These are phyloP conservation scores for Phainopepla nitens DNA, from an alignment of 2,113 vertebrate genomes.

Conservation along the genomic window DNA sequence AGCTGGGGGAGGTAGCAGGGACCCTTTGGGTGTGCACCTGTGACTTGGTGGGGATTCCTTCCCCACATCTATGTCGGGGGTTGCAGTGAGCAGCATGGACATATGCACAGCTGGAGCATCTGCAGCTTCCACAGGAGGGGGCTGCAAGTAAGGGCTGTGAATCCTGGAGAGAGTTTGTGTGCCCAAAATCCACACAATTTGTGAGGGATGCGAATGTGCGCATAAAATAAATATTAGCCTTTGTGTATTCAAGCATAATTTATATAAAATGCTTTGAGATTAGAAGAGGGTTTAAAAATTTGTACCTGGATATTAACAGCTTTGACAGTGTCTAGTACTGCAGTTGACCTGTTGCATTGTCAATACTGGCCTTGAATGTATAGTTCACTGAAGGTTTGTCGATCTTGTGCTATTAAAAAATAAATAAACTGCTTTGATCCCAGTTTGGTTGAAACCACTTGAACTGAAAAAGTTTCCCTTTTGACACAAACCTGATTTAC, in stretches of 20 bases:
- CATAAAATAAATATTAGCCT: not conserved
- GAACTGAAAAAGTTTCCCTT: not conserved
- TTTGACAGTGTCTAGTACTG: not conserved
- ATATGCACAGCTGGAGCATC: not conserved
- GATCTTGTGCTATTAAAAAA: not conserved
- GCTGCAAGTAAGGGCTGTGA: not conserved
- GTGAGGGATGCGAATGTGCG: not conserved
- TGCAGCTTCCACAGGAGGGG: not conserved
- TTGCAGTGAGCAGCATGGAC: not conserved
- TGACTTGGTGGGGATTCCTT: not conserved
- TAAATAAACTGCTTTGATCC: not conserved
- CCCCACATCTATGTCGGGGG: accelerated
- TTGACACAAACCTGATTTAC: not conserved
- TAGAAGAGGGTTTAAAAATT: not conserved
- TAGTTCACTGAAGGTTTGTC: not conserved
- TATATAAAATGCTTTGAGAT: not conserved
- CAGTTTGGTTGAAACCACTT: not conserved
- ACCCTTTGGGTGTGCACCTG: accelerated
- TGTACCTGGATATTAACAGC: not conserved
- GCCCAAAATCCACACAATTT: not conserved
- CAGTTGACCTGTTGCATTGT: not conserved
- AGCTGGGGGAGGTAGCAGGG: not conserved
- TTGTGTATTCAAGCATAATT: not conserved
- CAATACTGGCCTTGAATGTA: not conserved
- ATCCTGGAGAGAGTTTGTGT: accelerated